phyloP scores from a whole-genome alignment of 2,888 invertebrate genomes.

The Tortrix viridana region DNA sequence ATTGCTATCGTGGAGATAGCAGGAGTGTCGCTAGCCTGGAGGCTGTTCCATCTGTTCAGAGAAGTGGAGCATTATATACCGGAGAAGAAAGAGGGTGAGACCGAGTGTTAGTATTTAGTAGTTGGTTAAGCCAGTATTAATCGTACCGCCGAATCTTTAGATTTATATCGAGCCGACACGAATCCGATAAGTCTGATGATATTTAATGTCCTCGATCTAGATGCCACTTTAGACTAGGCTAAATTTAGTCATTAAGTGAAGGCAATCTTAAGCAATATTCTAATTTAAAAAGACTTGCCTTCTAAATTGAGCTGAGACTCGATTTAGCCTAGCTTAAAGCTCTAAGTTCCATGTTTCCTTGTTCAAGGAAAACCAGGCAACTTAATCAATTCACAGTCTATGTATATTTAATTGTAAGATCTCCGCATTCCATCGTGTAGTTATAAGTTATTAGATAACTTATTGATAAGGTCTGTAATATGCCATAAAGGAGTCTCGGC shows the following conservation, averaged over 20 bases:
- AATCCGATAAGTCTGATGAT: constrained; percentile 31
- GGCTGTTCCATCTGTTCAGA: constrained; percentile 68
- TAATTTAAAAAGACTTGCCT: background rate
- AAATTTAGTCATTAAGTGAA: no score
- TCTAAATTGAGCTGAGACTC: background rate
- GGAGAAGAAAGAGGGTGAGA: constrained; percentile 77
- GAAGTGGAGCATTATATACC: constrained; percentile 79
- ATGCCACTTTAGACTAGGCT: no score
- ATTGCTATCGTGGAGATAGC: constrained; percentile 70
- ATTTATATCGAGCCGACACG: constrained; percentile 39
- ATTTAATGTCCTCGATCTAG: constrained; percentile 6
- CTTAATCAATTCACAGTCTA: constrained; percentile 46
- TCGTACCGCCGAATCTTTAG: constrained; percentile 45
- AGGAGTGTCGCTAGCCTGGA: constrained; percentile 72
- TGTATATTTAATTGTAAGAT: constrained; percentile 41
- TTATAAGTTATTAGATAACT: constrained; percentile 43
- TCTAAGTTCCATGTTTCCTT: constrained; percentile 68
- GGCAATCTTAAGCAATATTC: no score
- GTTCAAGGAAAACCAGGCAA: constrained; percentile 59
- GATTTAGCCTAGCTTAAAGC: background rate
- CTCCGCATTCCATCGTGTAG: constrained; percentile 47
- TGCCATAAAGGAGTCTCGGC: constrained; percentile 42
- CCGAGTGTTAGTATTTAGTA: constrained; percentile 65
- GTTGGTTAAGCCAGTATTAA: constrained; percentile 51
- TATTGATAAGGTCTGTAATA: constrained; percentile 42